Evolutionary conservation across 2,797 vertebrate species (phyloP), one percentile per base, ranked within the genome.

Genomic region (Siniperca scherzeri): DNA sequence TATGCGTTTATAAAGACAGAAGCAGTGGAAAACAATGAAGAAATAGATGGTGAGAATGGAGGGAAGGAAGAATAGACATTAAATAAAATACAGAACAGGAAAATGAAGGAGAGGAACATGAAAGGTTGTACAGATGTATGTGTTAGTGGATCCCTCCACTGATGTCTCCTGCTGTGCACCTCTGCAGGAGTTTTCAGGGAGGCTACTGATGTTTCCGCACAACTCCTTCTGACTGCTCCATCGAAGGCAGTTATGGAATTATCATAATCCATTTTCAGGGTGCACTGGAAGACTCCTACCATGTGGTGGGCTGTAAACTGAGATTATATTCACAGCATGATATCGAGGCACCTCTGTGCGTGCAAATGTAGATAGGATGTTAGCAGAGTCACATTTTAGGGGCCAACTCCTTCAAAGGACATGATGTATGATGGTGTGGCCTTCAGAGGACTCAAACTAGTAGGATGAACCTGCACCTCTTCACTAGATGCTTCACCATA

Each of bases 181-280:
- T 84, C 87, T 78, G 83, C 82, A 57, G 86, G 88, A 87, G 78
- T 81, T 83, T 71, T 53, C 72, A 53, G 25, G 46, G 76, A 83
- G 57, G 84, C 78, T 42, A 77, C 85, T 87, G 86, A 88, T 87
- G 82, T 83, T 86, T 80, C 82, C 57, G 14, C 70, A 16, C 38
- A 77, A 65, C 75, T 82, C 83, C 73, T 76, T 74, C 69, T 55
- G 27, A 80, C 79, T 74, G 72, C 81, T 55, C 75, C 78, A 85
- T 83, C 66, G 42, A 68, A 78, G 73, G 76, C 86, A 67, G 81
- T 85, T 90, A 78, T 84, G 70, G 71, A 88, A 94, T 94, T 88
- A 93, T 91, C 86, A 90, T 93, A 94, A 93, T 93, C 92, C 89
- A 89, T 91, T 91, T 92, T 90, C 87, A 86, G 80, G 83, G 88